These are phyloP conservation scores for Busseola fusca DNA, from an alignment of 2,888 invertebrate genomes.

Conservation along the genomic window DNA sequence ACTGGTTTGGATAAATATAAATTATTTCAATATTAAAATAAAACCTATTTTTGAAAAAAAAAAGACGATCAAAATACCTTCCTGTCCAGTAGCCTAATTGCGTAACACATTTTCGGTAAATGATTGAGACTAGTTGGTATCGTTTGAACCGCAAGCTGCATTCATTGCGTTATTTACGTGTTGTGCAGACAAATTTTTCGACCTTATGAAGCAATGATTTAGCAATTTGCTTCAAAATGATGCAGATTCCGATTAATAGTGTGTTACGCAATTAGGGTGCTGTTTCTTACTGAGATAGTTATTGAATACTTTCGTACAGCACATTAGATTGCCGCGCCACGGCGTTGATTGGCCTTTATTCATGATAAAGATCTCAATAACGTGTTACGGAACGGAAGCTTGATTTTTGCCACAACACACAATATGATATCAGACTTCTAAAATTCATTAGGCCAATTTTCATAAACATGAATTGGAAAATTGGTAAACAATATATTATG, in stretches of 20 bases:
- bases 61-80: constrained; percentile 34
- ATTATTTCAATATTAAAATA: constrained; percentile 33
- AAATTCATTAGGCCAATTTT: constrained; percentile 56
- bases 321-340: constrained; percentile 48
- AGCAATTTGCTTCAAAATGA: no score
- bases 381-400: constrained; percentile 26
- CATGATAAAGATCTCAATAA: constrained; percentile 25
- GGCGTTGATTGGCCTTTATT: constrained; percentile 39
- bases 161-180: no score
- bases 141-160: no score
- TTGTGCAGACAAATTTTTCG: no score
- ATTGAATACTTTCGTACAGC: constrained; percentile 29
- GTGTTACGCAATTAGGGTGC: no score
- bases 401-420: constrained; percentile 30
- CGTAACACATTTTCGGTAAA: no score
- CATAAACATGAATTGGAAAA: constrained; percentile 50
- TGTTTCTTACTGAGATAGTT: constrained; percentile 36
- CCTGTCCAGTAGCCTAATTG: no score
- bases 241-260: no score
- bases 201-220: no score
- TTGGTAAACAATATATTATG: constrained; percentile 40
- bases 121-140: no score
- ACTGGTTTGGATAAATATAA: constrained; percentile 42
- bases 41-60: constrained; percentile 29
- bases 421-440: constrained; percentile 52